A percentile compares a stretch with the other conserved stretches of the same genome.
These are phyloP conservation scores for Cuniculus paca DNA, from an alignment of 2,797 vertebrate genomes.

Conservation along the genomic window DNA sequence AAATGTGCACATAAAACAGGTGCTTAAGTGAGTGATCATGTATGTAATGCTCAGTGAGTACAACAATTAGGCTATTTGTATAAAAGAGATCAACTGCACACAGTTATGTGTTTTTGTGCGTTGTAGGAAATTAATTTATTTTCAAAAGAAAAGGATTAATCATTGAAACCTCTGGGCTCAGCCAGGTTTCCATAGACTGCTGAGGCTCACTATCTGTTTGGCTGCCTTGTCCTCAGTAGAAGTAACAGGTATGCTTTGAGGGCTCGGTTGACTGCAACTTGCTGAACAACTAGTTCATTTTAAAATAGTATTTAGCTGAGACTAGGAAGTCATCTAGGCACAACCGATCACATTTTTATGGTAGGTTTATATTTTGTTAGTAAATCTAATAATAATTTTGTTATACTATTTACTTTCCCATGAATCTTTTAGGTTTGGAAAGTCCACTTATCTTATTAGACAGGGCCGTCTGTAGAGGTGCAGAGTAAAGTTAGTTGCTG, in stretches of 20 bases:
- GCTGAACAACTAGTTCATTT: not conserved
- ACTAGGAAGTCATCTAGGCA: not conserved
- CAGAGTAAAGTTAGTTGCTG: not conserved
- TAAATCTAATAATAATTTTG: not conserved
- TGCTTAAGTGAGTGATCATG: not conserved
- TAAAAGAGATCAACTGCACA: not conserved
- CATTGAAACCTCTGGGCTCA: not conserved
- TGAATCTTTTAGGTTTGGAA: not conserved
- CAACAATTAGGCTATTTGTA: not conserved
- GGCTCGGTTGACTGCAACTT: not conserved
- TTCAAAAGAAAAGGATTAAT: slow-evolving; percentile 26
- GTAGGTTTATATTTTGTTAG: not conserved
- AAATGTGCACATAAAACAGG: not conserved
- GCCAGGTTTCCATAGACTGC: not conserved
- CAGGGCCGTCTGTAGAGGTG: not conserved
- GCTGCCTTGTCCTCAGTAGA: not conserved
- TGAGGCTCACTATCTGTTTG: not conserved
- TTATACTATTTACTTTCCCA: not conserved
- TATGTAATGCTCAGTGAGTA: not conserved
- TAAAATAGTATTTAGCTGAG: not conserved
- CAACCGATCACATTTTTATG: not conserved
- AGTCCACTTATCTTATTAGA: slow-evolving; percentile 3
- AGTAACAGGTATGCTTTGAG: not conserved
- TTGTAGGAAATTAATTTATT: slow-evolving; percentile 8
- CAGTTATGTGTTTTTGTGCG: not conserved